Evolutionary conservation across 1,140 invertebrate species (phyloP).

Genomic region (Thaumatotibia leucotreta): DNA sequence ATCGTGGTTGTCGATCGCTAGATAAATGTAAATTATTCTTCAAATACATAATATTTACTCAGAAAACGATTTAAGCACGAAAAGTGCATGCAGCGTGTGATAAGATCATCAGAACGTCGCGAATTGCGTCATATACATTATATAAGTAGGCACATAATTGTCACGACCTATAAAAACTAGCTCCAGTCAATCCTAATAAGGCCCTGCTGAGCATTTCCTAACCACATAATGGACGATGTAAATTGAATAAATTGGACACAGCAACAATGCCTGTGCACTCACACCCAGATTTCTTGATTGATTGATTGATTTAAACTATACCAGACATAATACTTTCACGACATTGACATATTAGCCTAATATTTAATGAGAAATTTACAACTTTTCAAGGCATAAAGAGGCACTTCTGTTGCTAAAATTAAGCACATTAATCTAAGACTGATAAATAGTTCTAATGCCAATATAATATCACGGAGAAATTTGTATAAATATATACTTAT

Average conservation of each 20-base stretch:
- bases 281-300: not conserved
- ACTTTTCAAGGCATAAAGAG: constrained; percentile 63
- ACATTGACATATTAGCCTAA: constrained; percentile 2
- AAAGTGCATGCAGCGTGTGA: not conserved
- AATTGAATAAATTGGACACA: not conserved
- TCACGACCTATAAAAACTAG: not conserved
- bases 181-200: not conserved
- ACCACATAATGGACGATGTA: not conserved
- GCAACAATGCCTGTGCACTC: not conserved
- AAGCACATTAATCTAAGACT: constrained; percentile 31
- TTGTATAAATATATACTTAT: constrained; percentile 15
- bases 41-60: not conserved
- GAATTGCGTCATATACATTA: not conserved
- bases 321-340: not conserved
- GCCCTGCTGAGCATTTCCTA: not conserved
- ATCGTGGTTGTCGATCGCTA: too few relatives aligned
- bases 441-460: constrained; percentile 11
- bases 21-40: too few relatives aligned
- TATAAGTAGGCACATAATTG: not conserved
- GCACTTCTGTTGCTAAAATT: constrained; percentile 58
- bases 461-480: constrained; percentile 9
- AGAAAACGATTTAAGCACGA: not conserved
- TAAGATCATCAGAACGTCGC: not conserved
- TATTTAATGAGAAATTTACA: constrained; percentile 21
- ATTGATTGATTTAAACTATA: not conserved